These are phyloP conservation scores for Nyctalus aviator DNA, from an alignment of 2,797 vertebrate genomes.

Conservation along the genomic window DNA sequence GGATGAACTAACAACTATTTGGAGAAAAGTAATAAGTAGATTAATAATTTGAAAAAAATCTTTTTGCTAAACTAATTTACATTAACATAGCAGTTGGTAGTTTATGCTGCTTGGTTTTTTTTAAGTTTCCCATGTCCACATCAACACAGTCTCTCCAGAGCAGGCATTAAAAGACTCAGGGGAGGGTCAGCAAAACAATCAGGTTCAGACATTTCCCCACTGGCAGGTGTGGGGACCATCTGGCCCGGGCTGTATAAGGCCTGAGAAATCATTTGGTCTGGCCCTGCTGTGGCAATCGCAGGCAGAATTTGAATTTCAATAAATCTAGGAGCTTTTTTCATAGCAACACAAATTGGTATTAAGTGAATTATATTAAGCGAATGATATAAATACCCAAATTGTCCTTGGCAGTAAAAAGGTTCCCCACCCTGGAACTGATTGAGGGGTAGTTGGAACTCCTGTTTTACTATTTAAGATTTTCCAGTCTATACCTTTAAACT, in stretches of 20 bases:
- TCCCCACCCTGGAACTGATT: background rate
- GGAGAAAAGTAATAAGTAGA: background rate
- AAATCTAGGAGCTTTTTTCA: no score
- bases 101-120: background rate
- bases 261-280: no score
- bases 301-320: no score
- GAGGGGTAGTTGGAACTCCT: background rate
- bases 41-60: slow-evolving; percentile 27
- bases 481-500: slow-evolving; percentile 25
- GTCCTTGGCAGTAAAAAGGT: no score
- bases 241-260: no score
- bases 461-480: slow-evolving; percentile 23
- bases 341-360: no score
- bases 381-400: no score
- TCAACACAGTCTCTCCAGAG: slow-evolving; percentile 19
- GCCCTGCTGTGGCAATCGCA: no score
- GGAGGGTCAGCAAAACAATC: slow-evolving; percentile 4
- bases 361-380: no score
- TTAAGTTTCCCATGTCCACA: background rate
- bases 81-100: background rate
- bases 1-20: background rate
- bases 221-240: background rate
- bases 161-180: background rate
- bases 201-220: background rate
- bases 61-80: background rate